Conservation (phyloP, 2,797 vertebrate species). For the Catamblyrhynchus diadema region DNA sequence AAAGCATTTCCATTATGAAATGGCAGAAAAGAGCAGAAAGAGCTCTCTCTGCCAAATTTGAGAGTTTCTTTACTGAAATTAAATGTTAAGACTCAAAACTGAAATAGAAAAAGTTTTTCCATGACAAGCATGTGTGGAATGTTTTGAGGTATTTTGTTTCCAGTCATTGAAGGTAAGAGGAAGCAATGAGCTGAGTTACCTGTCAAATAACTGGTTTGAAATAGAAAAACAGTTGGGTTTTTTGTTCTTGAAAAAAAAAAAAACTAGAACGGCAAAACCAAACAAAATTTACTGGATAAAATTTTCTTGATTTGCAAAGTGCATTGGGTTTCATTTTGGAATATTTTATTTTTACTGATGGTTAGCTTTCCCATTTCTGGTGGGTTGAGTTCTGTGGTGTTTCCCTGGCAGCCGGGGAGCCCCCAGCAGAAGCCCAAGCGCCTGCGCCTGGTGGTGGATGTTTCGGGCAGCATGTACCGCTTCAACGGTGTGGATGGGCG, state of each 20-base stretch:
- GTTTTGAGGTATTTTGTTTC: neutral
- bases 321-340: neutral
- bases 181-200: neutral
- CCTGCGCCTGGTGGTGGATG: constrained; percentile 87
- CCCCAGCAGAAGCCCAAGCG: constrained; percentile 95
- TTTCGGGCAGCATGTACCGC: constrained; percentile 98
- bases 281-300: neutral
- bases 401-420: constrained; percentile 81
- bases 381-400: neutral
- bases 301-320: neutral
- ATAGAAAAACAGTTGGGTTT: neutral
- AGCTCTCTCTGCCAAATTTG: neutral
- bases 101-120: neutral
- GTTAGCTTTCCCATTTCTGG: neutral
- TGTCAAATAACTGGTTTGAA: neutral
- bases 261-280: neutral
- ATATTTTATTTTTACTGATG: neutral
- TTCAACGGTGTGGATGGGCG: constrained; percentile 93
- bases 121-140: neutral
- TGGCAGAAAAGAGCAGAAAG: neutral
- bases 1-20: neutral
- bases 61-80: neutral
- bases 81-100: constrained; percentile 11
- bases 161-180: neutral
- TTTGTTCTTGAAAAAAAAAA: neutral